phyloP scores from a whole-genome alignment of 2,113 vertebrate genomes.

The Bostrychus sinensis region DNA sequence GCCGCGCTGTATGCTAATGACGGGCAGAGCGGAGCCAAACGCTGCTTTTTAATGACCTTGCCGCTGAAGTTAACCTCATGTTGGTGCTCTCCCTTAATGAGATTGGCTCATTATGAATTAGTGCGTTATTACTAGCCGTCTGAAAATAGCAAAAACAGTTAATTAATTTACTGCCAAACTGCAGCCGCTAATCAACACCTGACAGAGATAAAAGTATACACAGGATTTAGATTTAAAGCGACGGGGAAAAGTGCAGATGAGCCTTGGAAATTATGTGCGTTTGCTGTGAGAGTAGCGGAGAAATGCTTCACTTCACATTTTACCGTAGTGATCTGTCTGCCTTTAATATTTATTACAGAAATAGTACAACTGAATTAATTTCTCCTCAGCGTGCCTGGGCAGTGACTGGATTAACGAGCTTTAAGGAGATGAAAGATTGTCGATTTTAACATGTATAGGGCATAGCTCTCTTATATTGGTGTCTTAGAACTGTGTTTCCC shows the following conservation, averaged over 20 bases:
- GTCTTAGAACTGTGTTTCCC: too few species aligned
- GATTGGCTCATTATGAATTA: conserved; percentile 44
- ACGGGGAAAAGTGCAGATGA: not conserved
- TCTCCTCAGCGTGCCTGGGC: too few species aligned
- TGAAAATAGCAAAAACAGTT: conserved; percentile 41
- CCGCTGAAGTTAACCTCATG: conserved; percentile 25
- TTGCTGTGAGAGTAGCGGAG: too few species aligned
- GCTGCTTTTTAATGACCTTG: conserved; percentile 65
- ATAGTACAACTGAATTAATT: too few species aligned
- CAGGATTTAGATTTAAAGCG: not conserved
- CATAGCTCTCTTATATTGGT: too few species aligned
- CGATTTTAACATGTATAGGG: too few species aligned
- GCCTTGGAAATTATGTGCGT: not conserved
- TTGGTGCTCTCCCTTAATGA: conserved; percentile 38
- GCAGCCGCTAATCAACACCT: conserved; percentile 14
- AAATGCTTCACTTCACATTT: too few species aligned
- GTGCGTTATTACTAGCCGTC: conserved; percentile 29
- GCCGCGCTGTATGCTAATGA: conserved; percentile 63
- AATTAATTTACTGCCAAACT: conserved; percentile 21
- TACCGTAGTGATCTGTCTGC: too few species aligned
- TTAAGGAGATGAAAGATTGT: too few species aligned
- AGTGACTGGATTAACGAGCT: too few species aligned
- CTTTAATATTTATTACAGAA: too few species aligned
- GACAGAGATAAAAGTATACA: not conserved
- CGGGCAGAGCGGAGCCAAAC: conserved; percentile 36